phyloP scores from a whole-genome alignment of 2,888 invertebrate species.

The Tenthredo notha region DNA sequence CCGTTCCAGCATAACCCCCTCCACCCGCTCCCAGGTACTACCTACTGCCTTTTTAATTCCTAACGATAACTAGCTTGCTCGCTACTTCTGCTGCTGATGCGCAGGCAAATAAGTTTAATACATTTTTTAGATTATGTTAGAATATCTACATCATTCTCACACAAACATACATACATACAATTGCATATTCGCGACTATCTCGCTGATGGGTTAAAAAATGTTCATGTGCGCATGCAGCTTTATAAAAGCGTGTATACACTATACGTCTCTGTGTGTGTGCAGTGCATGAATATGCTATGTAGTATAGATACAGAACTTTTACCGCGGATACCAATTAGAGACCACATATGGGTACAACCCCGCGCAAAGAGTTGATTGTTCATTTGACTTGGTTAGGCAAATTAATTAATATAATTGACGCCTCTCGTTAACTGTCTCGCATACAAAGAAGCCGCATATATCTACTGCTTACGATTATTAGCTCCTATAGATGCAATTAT shows the following conservation, averaged over 20 bases:
- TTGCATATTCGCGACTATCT: neutral
- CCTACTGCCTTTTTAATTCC: slow-evolving; percentile 13
- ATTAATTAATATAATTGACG: slow-evolving; percentile 77
- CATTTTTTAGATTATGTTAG: neutral
- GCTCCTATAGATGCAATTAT: slow-evolving; percentile 58
- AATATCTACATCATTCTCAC: neutral
- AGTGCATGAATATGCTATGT: neutral
- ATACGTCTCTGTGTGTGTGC: neutral
- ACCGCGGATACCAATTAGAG: slow-evolving; percentile 61
- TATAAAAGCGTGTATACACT: neutral
- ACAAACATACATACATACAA: neutral
- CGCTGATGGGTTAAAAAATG: slow-evolving; percentile 11
- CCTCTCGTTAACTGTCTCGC: slow-evolving; percentile 70
- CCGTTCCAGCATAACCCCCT: slow-evolving; percentile 16
- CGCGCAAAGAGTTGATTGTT: slow-evolving; percentile 62
- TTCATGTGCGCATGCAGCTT: neutral
- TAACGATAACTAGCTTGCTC: slow-evolving; percentile 25
- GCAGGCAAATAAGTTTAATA: slow-evolving; percentile 20
- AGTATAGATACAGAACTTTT: slow-evolving; percentile 34
- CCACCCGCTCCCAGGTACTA: slow-evolving; percentile 6
- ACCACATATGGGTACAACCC: slow-evolving; percentile 33
- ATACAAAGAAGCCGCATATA: slow-evolving; percentile 59
- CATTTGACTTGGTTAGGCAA: slow-evolving; percentile 72
- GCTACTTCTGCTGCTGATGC: neutral
- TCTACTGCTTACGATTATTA: slow-evolving; percentile 54